phyloP scores from a whole-genome alignment of 2,888 invertebrate genomes.

The Drosophila anomalipes region DNA sequence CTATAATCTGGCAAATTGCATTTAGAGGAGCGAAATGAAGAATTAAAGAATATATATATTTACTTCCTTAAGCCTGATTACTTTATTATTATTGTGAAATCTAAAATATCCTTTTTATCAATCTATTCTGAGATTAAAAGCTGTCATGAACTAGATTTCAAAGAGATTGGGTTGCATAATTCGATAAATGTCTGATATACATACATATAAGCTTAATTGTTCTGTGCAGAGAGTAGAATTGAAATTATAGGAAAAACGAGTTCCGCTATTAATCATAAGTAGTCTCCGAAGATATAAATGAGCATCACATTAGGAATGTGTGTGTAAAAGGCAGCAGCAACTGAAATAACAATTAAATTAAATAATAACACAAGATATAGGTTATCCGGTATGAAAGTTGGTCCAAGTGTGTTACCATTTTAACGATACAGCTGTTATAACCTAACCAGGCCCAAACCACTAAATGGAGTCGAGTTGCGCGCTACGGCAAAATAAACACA shows the following conservation, averaged over 20 bases:
- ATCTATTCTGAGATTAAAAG: neutral
- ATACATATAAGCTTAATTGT: neutral
- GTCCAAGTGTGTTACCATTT: slow-evolving; percentile 43
- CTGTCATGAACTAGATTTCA: neutral
- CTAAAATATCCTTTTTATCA: neutral
- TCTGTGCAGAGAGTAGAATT: neutral
- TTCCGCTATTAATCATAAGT: slow-evolving; percentile 8
- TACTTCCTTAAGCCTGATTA: neutral
- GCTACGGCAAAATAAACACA: slow-evolving; percentile 26
- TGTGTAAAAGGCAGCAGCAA: slow-evolving; percentile 13
- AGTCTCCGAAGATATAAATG: neutral
- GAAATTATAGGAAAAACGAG: slow-evolving; percentile 3
- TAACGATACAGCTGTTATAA: slow-evolving; percentile 39
- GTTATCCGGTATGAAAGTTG: slow-evolving; percentile 54
- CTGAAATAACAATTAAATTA: slow-evolving; percentile 43
- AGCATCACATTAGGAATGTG: neutral
- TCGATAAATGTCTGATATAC: neutral
- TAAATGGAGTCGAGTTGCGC: slow-evolving; percentile 29
- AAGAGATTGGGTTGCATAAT: neutral
- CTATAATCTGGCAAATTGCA: neutral
- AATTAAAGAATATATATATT: neutral
- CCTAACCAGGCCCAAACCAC: slow-evolving; percentile 24
- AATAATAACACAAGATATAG: slow-evolving; percentile 41
- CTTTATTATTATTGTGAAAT: neutral
- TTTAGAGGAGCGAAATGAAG: neutral